Base-by-base conservation (phyloP, 2,888 invertebrate species). In the Odontocerum albicorne region DNA sequence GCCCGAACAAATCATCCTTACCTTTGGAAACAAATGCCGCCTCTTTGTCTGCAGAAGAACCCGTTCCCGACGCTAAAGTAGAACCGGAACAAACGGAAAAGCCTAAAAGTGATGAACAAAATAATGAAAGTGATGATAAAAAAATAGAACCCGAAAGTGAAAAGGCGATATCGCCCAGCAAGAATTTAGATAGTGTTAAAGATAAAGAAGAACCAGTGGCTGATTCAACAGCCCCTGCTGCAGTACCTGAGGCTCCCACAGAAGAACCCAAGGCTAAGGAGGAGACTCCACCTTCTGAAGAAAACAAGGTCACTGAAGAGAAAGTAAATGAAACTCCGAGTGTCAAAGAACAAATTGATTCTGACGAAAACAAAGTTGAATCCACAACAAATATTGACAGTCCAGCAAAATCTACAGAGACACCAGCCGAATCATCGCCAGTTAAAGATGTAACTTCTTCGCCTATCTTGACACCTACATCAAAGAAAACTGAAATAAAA, bases 401-500 rank as follows among this genome's bases (percentile, higher is more conserved):
- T 36, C 44, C 52, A 10, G 22, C 20, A 3, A 43, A 55, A 32
- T 31, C 33, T 10, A 1, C 44, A 3, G 46, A 49, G 7, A 32
- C 17, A 19, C 39, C 31, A 6, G 17, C 35, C 1, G 39, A 49
- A 21, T 20, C 31, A 15, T 49, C 49, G 3, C 51, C 56, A 10
- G 32, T 35, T 31, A 46, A 51, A 38, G 47, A 35, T 15, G n/a
- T 49, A 4, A 22, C 31, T 8, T 10, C 47, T 16, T 38, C 16
- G 31, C 32, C 51, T 15, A 13, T 4, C 6, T 59, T 62, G 38
- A 44, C 36, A 10, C 61, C 59, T 3, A 21, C 42, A n/a, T 64
- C 66, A 13, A 63, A 65, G 50, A 75, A 74, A 55, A 46, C 66
- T 15, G 71, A 70, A 62, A 58, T 65, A 3, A 77, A 75, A 60